Evolutionary conservation across 2,888 invertebrate species (phyloP).

Genomic region (Odontothrips loti): DNA sequence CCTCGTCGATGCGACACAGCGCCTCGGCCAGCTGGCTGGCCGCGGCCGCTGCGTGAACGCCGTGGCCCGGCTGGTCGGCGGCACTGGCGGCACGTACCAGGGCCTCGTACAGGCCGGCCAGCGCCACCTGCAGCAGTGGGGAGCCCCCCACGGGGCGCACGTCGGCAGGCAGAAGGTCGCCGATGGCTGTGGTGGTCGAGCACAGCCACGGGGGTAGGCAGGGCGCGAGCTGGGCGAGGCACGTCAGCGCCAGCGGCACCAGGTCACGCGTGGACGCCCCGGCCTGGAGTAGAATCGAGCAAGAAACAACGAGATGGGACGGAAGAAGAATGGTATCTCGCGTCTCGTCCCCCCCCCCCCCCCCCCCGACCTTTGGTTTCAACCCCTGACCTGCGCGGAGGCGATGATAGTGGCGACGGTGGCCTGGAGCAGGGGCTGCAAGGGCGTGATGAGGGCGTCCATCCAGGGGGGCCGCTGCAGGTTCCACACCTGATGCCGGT

Average conservation of each 20-base stretch:
- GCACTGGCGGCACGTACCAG: conserved; percentile 28
- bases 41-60: conserved; percentile 29
- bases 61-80: conserved; percentile 17
- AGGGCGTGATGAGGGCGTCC: conserved; percentile 63
- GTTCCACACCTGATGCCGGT: conserved; percentile 65
- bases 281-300: conserved; percentile 33
- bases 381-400: conserved; percentile 51
- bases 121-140: conserved; percentile 65
- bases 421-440: conserved; percentile 59
- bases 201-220: conserved; percentile 61
- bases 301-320: no score
- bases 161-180: conserved; percentile 65
- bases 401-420: conserved; percentile 64
- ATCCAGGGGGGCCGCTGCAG: conserved; percentile 74
- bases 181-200: conserved; percentile 53
- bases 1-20: conserved; percentile 73
- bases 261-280: conserved; percentile 36
- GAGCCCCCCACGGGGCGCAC: conserved; percentile 66
- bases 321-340: no score
- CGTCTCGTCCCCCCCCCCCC: no score
- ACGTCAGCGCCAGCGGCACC: conserved; percentile 65
- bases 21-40: conserved; percentile 73
- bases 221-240: conserved; percentile 64
- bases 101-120: conserved; percentile 45
- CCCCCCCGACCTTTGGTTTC: neutral